Evolutionary conservation across 1,140 invertebrate genomes (phyloP).

Genomic region (Drosophila sechellia): DNA sequence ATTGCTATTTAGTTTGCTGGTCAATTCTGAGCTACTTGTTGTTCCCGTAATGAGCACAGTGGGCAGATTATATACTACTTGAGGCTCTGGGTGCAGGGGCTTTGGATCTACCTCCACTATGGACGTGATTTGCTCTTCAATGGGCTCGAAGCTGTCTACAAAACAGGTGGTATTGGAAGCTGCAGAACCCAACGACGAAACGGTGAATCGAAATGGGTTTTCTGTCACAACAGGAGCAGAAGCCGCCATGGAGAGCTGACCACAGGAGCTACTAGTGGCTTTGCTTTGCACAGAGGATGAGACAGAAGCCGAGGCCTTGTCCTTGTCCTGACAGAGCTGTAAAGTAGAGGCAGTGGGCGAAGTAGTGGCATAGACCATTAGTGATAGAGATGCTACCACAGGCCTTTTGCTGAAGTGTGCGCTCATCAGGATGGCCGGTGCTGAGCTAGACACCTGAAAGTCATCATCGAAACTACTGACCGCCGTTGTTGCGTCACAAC

Average conservation of each 20-base stretch:
- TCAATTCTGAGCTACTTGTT: constrained; percentile 10
- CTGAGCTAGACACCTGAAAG: constrained; percentile 70
- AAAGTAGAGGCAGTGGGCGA: constrained; percentile 75
- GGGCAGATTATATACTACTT: constrained; percentile 55
- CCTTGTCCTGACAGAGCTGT: constrained; percentile 64
- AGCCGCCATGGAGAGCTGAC: constrained; percentile 51
- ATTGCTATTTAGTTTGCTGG: neutral
- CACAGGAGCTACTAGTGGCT: constrained; percentile 64
- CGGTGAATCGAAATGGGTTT: constrained; percentile 68
- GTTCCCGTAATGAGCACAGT: constrained; percentile 56
- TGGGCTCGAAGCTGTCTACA: constrained; percentile 69
- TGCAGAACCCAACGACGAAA: constrained; percentile 6
- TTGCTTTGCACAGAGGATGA: constrained; percentile 10
- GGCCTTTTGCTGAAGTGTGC: constrained; percentile 41
- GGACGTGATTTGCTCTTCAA: constrained; percentile 55
- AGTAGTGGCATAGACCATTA: constrained; percentile 43
- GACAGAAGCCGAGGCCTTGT: constrained; percentile 26
- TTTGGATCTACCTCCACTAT: neutral
- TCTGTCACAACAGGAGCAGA: constrained; percentile 51
- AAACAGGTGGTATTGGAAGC: constrained; percentile 26
- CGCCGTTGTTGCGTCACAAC: neutral
- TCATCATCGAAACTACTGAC: constrained; percentile 62
- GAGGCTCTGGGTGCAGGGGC: constrained; percentile 15
- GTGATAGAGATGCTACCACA: neutral
- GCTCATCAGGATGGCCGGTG: constrained; percentile 72